Evolutionary conservation across 2,888 invertebrate genomes (phyloP), one percentile per base, ranked within the genome.

Genomic region (Campoplex nolae): DNA sequence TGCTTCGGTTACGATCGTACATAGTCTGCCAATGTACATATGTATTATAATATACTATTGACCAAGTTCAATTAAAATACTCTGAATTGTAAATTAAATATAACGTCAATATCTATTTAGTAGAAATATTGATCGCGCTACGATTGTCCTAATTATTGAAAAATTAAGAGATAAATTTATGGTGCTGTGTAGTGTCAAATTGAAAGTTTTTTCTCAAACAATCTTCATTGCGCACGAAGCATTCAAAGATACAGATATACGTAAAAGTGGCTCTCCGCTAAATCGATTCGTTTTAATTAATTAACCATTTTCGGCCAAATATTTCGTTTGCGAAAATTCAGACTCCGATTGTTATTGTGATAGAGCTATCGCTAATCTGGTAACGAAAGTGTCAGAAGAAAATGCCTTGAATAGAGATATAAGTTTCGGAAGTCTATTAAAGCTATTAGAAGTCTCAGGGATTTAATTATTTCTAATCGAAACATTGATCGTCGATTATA

Each of bases 11-110:
- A 71, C 32, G 51, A 51, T 32, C 18, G 16, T 71, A 51, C 28
- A n/a, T 51, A 71, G 51, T 51, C 32, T 70, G 45, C 75, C 35
- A 70, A 76, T 86, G 83, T 83, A 86, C 76, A 83, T 83, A 86
- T 83, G 79, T 86, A 80, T 42, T 65, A 75, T 86, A 86, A 83
- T 45, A 80, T 83, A 77, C 28, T 23, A 76, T 51, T 70, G 51
- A 42, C 35, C 67, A 28, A 80, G 51, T 48, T 13, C 51, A 78
- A n/a, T 71, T 16, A 16, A 58, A 48, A 77, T 73, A 79, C 75
- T 86, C 83, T 51, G 62, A 18, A 76, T 81, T 86, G 58, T 74
- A 77, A 51, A 75, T 70, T 76, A 62, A 23, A 38, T 38, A 11
- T 42, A 0, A 23, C 58, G 73, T 62, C 54, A n/a, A 42, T 42